Base-by-base conservation (phyloP, 2,113 vertebrate genomes). In the Syngnathus floridae region DNA sequence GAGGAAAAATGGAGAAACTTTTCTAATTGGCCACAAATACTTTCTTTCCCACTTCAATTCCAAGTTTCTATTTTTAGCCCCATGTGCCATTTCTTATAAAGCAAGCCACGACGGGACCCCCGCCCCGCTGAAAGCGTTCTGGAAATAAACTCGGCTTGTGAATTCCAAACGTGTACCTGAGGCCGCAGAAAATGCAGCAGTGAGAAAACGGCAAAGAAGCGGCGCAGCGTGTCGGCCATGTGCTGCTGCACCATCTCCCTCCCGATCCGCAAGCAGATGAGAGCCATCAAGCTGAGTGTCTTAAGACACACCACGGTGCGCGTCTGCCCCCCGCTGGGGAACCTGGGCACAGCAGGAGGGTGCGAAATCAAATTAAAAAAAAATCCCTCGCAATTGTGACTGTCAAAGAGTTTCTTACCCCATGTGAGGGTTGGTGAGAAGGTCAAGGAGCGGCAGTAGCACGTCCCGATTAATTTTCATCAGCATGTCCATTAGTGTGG, bases 201-300 rank as follows among this genome's bases (percentile, higher is more conserved):
- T 0, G 96, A 94, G 73, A 98, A 98, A 2, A 93, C 90, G 11
- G 90, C 84, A 0, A 99, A 98, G 87, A 98, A 98, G 60, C 77
- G 88, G 19, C 88, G 78, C 65, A 98, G 92, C 0, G 93, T 94
- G 67, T 96, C 92, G 0, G 93, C 93, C 84, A 99, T 91, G 83
- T 99, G 95, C 85, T 94, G 94, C 77, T 95, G 95, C 72, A 97
- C 96, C 96, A 98, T 98, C 91, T 99, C 96, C 73, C 93, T 92
- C 67, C 97, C 97, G 0, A 99, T 98, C 51, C 97, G 90, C 79
- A 98, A 83, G 79, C 95, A 97, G 82, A 99, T 95, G 77, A 99
- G 90, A 41, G 94, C 95, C 64, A 98, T 94, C 4, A 99, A 90
- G 79, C 95, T 94, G 83, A 97, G 90, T 26, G 94, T 96, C 88